A percentile compares a stretch with the other conserved stretches of the same genome.
These are phyloP conservation scores for Ormyrus pomaceus DNA, from an alignment of 2,888 invertebrate genomes.

Conservation along the genomic window DNA sequence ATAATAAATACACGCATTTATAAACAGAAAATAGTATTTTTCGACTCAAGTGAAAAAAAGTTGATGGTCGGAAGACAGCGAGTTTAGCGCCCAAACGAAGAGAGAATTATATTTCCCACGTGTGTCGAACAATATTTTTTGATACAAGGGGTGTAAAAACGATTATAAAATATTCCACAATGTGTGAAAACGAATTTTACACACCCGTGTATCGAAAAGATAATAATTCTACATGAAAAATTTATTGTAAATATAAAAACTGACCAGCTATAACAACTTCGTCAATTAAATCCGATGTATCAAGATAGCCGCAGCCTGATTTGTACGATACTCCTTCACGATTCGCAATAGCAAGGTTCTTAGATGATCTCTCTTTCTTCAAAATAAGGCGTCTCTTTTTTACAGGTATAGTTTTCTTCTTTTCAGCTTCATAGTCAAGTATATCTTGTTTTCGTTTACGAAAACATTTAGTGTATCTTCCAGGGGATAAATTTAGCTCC, in stretches of 20 bases:
- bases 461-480: not conserved
- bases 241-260: not conserved
- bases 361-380: conserved; percentile 22
- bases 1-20: not conserved
- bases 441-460: conserved; percentile 28
- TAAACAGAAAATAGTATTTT: no score
- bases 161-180: no score
- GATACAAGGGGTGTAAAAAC: no score
- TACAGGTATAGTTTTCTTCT: conserved; percentile 7
- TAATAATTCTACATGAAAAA: no score
- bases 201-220: no score
- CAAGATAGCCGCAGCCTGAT: conserved; percentile 19
- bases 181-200: no score
- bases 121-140: no score
- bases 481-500: conserved; percentile 25
- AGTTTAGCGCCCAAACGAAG: no score
- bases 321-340: conserved; percentile 38
- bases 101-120: no score
- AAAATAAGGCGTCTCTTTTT: conserved; percentile 24
- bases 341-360: not conserved
- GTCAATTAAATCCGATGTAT: conserved; percentile 35
- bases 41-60: no score
- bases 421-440: not conserved
- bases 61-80: no score
- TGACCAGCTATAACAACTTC: conserved; percentile 16